Evolutionary conservation across 2,888 invertebrate species (phyloP).

Genomic region (Nipponacmea schrenckii): DNA sequence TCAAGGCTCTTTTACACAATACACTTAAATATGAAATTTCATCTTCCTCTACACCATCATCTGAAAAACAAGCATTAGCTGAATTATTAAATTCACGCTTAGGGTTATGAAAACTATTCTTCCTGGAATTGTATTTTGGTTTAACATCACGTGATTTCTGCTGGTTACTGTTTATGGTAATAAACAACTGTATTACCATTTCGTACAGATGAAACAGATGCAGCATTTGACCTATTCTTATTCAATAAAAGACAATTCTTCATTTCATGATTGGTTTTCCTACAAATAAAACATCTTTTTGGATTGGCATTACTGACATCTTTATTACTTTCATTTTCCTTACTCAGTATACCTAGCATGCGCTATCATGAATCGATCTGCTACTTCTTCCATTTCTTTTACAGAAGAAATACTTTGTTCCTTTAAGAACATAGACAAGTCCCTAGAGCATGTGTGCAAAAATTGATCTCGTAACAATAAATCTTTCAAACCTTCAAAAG

Average conservation of each 20-base stretch:
- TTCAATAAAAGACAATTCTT: not conserved
- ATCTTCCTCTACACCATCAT: too few relatives aligned
- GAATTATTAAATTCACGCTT: not conserved
- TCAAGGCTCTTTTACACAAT: slow-evolving; percentile 2
- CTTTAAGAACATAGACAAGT: slow-evolving; percentile 14
- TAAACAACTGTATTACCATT: too few relatives aligned
- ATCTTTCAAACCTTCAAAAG: slow-evolving; percentile 18
- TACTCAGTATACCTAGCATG: not conserved
- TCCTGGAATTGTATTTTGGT: too few relatives aligned
- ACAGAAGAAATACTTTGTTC: slow-evolving; percentile 12
- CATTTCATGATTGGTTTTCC: not conserved
- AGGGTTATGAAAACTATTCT: too few relatives aligned
- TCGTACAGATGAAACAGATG: too few relatives aligned
- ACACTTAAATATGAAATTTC: slow-evolving; percentile 3
- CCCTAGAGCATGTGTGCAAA: slow-evolving; percentile 13
- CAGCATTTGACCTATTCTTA: not conserved
- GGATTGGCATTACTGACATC: too few relatives aligned
- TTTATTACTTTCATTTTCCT: not conserved
- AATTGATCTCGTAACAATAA: slow-evolving; percentile 20
- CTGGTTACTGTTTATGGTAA: too few relatives aligned
- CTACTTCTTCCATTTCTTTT: slow-evolving; percentile 16
- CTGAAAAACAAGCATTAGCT: not conserved
- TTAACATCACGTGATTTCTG: too few relatives aligned
- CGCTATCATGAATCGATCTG: slow-evolving; percentile 22
- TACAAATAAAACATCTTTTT: not conserved